A percentile compares a stretch with the other conserved stretches of the same genome.
Evolutionary conservation across 2,888 invertebrate species (phyloP).

Genomic region (Ceratothoa steindachneri): DNA sequence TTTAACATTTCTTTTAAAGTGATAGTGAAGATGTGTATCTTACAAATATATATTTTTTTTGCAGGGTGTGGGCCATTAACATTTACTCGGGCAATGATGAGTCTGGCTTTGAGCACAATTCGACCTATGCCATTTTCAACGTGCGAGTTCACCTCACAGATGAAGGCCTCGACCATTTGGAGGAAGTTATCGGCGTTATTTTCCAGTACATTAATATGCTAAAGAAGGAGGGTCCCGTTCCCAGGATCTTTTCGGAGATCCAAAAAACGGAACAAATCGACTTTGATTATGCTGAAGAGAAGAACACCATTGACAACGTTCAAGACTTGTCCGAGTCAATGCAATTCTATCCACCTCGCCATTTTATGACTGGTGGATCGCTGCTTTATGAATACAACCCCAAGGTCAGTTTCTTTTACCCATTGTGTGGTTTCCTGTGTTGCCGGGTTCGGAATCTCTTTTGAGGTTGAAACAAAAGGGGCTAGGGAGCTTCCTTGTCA

Average conservation of each 20-base stretch:
- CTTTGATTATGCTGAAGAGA: slow-evolving; percentile 68
- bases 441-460: not conserved
- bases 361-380: slow-evolving; percentile 72
- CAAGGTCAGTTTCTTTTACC: slow-evolving; percentile 55
- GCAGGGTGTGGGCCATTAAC: slow-evolving; percentile 71
- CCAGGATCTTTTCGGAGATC: slow-evolving; percentile 68
- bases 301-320: slow-evolving; percentile 70
- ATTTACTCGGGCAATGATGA: slow-evolving; percentile 66
- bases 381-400: slow-evolving; percentile 74
- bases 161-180: slow-evolving; percentile 67
- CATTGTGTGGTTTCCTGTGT: slow-evolving; percentile 16
- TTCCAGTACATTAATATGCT: slow-evolving; percentile 76
- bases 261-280: slow-evolving; percentile 70
- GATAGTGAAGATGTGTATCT: no score
- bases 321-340: slow-evolving; percentile 71
- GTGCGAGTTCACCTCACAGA: slow-evolving; percentile 72
- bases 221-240: slow-evolving; percentile 63
- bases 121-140: slow-evolving; percentile 71
- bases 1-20: no score
- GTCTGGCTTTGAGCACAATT: slow-evolving; percentile 72
- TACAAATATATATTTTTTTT: no score
- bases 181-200: slow-evolving; percentile 67
- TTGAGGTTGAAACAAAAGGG: not conserved
- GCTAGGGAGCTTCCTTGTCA: no score
- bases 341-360: slow-evolving; percentile 72